These are phyloP conservation scores for Empidonax alnorum DNA, from an alignment of 2,113 vertebrate species.

Conservation along the genomic window DNA sequence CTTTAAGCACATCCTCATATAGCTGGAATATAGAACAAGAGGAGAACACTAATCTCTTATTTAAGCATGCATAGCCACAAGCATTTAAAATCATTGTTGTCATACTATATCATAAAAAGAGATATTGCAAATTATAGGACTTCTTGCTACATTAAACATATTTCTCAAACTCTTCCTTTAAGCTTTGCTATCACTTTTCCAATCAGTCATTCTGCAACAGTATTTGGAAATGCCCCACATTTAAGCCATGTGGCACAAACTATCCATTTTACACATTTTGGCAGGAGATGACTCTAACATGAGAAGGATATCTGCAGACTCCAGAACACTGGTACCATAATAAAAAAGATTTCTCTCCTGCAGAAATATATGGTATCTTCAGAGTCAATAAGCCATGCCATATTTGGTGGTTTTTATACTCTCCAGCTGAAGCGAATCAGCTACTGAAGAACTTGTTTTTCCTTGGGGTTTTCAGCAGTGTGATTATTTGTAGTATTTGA, in stretches of 20 bases:
- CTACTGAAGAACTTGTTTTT: background rate
- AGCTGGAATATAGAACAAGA: background rate
- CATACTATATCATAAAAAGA: background rate
- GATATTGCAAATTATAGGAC: background rate
- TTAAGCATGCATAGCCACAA: background rate
- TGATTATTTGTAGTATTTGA: background rate
- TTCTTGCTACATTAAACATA: background rate
- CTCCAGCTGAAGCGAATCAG: background rate
- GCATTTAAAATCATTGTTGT: background rate
- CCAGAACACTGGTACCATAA: background rate
- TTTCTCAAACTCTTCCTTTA: background rate
- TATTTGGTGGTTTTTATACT: background rate
- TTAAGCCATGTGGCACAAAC: background rate
- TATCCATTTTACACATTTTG: background rate
- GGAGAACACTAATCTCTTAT: background rate
- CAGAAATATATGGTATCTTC: background rate
- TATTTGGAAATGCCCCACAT: background rate
- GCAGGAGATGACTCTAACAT: background rate
- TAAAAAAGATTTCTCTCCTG: background rate
- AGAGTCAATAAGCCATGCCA: background rate
- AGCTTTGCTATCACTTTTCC: background rate
- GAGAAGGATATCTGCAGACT: background rate
- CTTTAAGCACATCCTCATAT: background rate
- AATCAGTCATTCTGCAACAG: background rate
- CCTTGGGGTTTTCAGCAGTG: background rate